Conservation (phyloP, 2,113 vertebrate species). For the Cynocephalus volans region DNA sequence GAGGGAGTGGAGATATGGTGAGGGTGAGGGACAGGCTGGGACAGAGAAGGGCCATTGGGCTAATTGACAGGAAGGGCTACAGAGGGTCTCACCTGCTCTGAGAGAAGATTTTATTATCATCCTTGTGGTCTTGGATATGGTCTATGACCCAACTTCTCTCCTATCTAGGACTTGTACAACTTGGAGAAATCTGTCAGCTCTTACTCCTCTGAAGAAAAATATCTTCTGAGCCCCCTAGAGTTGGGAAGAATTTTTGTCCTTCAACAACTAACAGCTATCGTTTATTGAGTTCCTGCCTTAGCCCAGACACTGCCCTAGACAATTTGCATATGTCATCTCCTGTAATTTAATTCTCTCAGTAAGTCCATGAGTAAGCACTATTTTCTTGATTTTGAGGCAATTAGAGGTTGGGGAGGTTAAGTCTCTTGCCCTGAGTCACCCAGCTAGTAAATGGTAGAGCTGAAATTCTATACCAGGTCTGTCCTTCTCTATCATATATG, state of each 20-base stretch:
- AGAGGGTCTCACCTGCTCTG: neutral
- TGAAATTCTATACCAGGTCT: neutral
- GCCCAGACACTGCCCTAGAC: neutral
- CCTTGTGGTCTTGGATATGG: neutral
- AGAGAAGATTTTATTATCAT: neutral
- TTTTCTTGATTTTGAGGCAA: constrained; percentile 65
- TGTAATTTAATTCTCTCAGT: constrained; percentile 16
- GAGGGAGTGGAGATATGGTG: neutral
- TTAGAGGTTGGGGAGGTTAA: neutral
- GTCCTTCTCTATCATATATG: neutral
- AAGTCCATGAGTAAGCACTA: neutral
- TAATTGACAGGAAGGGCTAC: neutral
- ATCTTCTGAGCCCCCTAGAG: neutral
- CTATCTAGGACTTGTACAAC: neutral
- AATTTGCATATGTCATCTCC: constrained; percentile 33
- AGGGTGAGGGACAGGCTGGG: neutral
- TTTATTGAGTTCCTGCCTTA: constrained; percentile 41
- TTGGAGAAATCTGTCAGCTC: neutral
- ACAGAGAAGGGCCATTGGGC: neutral
- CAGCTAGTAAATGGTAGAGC: neutral
- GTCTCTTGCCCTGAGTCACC: neutral
- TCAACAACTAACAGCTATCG: neutral
- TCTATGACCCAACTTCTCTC: neutral
- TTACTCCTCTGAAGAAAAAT: neutral
- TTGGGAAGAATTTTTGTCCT: neutral